A percentile compares a stretch with the other conserved stretches of the same genome.
These are phyloP conservation scores for Xiphophorus maculatus DNA, from an alignment of 2,113 vertebrate species.

Conservation along the genomic window DNA sequence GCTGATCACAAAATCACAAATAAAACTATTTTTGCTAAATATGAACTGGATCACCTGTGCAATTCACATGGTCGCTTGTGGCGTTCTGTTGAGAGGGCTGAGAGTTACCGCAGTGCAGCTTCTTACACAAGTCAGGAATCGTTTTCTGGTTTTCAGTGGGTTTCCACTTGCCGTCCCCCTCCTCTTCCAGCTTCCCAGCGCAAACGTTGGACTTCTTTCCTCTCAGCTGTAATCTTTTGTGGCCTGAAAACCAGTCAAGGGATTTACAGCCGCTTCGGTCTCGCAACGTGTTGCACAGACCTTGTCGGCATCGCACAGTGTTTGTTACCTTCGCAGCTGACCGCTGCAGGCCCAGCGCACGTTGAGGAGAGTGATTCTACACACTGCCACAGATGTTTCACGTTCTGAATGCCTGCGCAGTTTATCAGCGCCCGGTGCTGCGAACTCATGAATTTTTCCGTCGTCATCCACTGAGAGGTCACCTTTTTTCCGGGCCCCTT, in stretches of 20 bases:
- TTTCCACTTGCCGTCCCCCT: fast-evolving
- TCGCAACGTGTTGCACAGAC: too few relatives aligned
- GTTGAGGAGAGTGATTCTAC: fast-evolving
- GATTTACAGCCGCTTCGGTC: not conserved
- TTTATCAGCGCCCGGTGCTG: fast-evolving
- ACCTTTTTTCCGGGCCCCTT: fast-evolving
- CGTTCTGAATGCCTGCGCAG: fast-evolving
- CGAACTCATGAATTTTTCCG: too few relatives aligned
- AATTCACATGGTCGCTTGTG: conserved; percentile 26
- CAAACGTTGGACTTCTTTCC: conserved; percentile 29
- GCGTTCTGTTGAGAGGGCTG: fast-evolving
- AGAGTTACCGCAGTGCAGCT: conserved; percentile 53
- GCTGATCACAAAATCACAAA: not conserved
- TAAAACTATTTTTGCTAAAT: not conserved
- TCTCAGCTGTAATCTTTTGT: conserved; percentile 19
- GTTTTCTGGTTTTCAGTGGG: fast-evolving
- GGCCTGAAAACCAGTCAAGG: conserved; percentile 31
- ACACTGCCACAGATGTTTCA: conserved; percentile 64
- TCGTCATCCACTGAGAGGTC: fast-evolving
- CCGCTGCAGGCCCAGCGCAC: not conserved
- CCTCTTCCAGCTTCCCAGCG: conserved; percentile 37
- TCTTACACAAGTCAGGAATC: not conserved
- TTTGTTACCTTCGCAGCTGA: conserved; percentile 62
- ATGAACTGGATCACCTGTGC: conserved; percentile 56
- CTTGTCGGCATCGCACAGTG: not conserved